phyloP scores from a whole-genome alignment of 2,113 vertebrate genomes.

The Salvator merianae region DNA sequence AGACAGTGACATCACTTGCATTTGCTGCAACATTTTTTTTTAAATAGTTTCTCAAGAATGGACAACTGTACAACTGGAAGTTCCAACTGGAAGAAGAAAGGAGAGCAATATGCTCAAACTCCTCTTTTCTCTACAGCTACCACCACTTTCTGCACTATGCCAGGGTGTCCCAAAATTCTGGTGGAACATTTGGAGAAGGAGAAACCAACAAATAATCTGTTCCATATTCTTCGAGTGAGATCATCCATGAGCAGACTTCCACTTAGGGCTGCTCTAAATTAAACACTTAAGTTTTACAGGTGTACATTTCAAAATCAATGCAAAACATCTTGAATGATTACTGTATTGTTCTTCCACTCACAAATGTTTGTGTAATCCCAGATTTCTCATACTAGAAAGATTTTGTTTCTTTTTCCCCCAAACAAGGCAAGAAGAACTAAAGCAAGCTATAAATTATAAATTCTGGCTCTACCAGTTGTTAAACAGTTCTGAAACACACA shows the following conservation, averaged over 20 bases:
- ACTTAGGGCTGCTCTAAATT: not conserved
- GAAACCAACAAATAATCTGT: not conserved
- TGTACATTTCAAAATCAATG: not conserved
- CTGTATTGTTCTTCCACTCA: not conserved
- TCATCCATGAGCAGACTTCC: not conserved
- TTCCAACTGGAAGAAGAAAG: not conserved
- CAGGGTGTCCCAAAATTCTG: not conserved
- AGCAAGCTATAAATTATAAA: not conserved
- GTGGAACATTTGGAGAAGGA: not conserved
- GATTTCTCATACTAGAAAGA: not conserved
- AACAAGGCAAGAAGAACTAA: not conserved
- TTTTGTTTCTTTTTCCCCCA: not conserved
- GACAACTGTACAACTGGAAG: not conserved
- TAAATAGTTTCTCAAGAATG: not conserved
- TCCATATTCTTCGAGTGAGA: not conserved
- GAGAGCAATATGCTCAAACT: not conserved
- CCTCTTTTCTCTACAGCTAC: not conserved
- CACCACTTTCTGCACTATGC: not conserved
- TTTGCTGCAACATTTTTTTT: not conserved
- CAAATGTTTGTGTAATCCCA: not conserved
- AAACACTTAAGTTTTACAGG: not conserved
- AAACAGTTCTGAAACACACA: not conserved
- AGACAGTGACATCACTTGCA: constrained; percentile 11
- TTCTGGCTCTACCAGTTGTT: not conserved
- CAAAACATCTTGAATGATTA: not conserved